Conservation (phyloP, 2,888 invertebrate species). For the Chorisops tibialis region DNA sequence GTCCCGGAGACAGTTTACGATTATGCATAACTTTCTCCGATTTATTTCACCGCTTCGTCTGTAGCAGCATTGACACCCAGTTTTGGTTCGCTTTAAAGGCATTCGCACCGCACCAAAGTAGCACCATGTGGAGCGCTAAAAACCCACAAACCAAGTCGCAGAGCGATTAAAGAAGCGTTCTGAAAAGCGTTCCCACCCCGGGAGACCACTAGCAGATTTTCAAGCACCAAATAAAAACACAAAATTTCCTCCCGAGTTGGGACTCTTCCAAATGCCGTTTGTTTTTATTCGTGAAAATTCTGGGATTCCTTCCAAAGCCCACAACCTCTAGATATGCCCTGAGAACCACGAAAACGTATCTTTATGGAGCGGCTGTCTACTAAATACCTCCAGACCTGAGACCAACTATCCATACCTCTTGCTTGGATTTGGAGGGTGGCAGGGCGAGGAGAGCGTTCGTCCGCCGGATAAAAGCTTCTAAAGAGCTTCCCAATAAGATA, state of each 20-base stretch:
- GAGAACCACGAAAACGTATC: background rate
- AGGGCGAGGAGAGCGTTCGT: background rate
- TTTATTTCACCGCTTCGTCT: slow-evolving; percentile 10
- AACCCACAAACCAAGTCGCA: background rate
- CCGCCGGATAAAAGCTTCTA: background rate
- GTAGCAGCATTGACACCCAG: background rate
- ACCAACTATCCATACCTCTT: background rate
- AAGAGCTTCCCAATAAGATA: background rate
- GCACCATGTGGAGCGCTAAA: background rate
- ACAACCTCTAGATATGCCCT: background rate
- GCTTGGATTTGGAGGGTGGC: background rate
- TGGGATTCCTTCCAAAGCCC: background rate
- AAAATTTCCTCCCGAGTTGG: background rate
- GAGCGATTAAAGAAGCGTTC: too few species aligned
- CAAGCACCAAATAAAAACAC: background rate
- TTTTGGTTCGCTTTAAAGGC: slow-evolving; percentile 2
- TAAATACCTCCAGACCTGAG: background rate
- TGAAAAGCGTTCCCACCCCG: background rate
- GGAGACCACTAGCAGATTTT: background rate
- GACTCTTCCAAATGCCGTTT: slow-evolving; percentile 12
- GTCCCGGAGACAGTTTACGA: slow-evolving; percentile 20
- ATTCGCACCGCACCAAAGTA: background rate
- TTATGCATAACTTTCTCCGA: slow-evolving; percentile 15
- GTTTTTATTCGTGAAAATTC: slow-evolving; percentile 16
- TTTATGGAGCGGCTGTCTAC: background rate